These are phyloP conservation scores for Trididemnum nubilum DNA, from an alignment of 23 tunicate genomes.

Conservation along the genomic window DNA sequence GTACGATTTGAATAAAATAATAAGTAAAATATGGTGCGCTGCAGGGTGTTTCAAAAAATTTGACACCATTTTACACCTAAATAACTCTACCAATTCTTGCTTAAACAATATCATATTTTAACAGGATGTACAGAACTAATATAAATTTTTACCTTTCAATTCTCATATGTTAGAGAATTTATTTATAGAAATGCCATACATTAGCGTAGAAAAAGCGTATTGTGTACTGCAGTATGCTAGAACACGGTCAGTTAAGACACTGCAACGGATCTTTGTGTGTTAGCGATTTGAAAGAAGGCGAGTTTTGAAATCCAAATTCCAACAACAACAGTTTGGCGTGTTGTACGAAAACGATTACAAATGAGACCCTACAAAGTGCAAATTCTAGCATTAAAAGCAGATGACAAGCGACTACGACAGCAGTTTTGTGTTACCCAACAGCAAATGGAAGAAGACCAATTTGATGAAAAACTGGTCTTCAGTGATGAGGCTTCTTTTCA, in stretches of 20 bases:
- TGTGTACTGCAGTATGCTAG: background rate
- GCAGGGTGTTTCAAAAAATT: background rate
- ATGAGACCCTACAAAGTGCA: background rate
- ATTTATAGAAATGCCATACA: background rate
- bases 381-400: too few relatives aligned
- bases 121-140: background rate
- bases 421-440: too few relatives aligned
- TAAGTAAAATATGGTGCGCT: too few relatives aligned
- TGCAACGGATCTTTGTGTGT: too few relatives aligned
- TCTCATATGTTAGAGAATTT: background rate
- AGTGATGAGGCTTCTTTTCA: too few relatives aligned
- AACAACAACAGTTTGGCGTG: background rate
- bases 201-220: background rate
- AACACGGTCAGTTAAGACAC: background rate
- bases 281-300: background rate
- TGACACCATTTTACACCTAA: background rate
- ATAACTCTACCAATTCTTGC: background rate
- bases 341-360: background rate
- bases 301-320: background rate
- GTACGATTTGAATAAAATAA: too few relatives aligned
- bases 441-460: too few relatives aligned
- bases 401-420: too few relatives aligned
- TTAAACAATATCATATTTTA: background rate
- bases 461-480: too few relatives aligned
- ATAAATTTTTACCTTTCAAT: background rate